Conservation (phyloP, 2,888 invertebrate genomes). For the Conistra vaccinii region DNA sequence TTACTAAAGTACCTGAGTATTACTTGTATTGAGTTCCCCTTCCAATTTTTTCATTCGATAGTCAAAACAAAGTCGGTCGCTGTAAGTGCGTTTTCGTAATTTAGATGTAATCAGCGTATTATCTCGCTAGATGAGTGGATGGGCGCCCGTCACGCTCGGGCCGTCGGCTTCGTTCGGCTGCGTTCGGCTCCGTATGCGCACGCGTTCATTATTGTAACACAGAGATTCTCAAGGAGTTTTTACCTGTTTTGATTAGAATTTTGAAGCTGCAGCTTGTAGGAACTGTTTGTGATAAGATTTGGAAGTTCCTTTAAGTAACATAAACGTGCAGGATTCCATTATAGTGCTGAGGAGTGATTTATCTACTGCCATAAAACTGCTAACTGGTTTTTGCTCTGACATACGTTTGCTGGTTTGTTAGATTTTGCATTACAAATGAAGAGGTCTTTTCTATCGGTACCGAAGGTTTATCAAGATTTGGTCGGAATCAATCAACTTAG, state of each 20-base stretch:
- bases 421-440: not conserved
- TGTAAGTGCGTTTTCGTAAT: constrained; percentile 67
- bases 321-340: no score
- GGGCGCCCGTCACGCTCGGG: constrained; percentile 71
- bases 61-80: constrained; percentile 37
- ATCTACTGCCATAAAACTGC: not conserved
- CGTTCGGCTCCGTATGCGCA: constrained; percentile 63
- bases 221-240: constrained; percentile 37
- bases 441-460: not conserved
- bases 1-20: not conserved
- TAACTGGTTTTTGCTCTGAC: not conserved
- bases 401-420: not conserved
- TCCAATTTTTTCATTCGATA: constrained; percentile 23
- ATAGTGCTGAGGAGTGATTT: not conserved
- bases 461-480: not conserved
- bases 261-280: not conserved
- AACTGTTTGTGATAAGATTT: not conserved
- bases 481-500: not conserved
- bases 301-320: not conserved
- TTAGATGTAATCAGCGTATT: constrained; percentile 75
- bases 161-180: constrained; percentile 52
- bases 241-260: constrained; percentile 2
- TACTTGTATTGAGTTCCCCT: constrained; percentile 2
- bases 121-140: constrained; percentile 68
- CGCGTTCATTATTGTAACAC: constrained; percentile 61